Evolutionary conservation across 35 echinoderm and acorn worm genomes (phyloP).

Genomic region (Ptychodera flava): DNA sequence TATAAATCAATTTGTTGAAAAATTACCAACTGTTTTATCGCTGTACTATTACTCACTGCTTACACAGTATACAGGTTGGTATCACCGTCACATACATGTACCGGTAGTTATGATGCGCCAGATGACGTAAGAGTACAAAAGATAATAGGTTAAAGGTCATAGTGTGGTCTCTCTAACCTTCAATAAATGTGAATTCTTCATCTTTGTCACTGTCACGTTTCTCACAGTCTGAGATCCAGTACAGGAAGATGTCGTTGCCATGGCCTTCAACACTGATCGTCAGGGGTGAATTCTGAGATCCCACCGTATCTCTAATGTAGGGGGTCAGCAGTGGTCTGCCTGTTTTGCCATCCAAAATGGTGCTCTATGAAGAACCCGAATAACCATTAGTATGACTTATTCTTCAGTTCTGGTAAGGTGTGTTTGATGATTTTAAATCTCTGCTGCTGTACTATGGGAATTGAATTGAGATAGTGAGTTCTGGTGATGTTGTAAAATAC

Average conservation of each 20-base stretch:
- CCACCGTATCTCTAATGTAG: slow-evolving; percentile 44
- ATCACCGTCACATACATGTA: not conserved
- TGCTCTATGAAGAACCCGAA: slow-evolving; percentile 28
- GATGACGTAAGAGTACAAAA: not conserved
- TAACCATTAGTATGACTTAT: too few species aligned
- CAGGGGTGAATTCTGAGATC: slow-evolving; percentile 41
- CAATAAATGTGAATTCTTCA: slow-evolving; percentile 49
- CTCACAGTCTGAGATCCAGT: slow-evolving; percentile 57
- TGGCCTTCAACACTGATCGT: slow-evolving; percentile 59
- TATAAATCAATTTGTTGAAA: too few species aligned
- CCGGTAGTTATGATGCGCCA: not conserved
- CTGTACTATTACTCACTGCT: not conserved
- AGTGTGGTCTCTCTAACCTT: slow-evolving; percentile 17
- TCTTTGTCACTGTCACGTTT: slow-evolving; percentile 42
- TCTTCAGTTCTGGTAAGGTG: too few species aligned
- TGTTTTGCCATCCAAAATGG: slow-evolving; percentile 68
- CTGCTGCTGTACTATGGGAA: not conserved
- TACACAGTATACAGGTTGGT: not conserved
- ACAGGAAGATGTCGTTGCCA: slow-evolving; percentile 75
- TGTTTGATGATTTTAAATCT: not conserved
- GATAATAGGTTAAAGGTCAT: not conserved
- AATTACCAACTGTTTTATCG: not conserved
- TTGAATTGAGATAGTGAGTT: not conserved
- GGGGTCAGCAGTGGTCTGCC: slow-evolving; percentile 63
- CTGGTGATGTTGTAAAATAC: not conserved